Conservation (phyloP, 2,797 vertebrate species). For the Craterocephalus amniculus region DNA sequence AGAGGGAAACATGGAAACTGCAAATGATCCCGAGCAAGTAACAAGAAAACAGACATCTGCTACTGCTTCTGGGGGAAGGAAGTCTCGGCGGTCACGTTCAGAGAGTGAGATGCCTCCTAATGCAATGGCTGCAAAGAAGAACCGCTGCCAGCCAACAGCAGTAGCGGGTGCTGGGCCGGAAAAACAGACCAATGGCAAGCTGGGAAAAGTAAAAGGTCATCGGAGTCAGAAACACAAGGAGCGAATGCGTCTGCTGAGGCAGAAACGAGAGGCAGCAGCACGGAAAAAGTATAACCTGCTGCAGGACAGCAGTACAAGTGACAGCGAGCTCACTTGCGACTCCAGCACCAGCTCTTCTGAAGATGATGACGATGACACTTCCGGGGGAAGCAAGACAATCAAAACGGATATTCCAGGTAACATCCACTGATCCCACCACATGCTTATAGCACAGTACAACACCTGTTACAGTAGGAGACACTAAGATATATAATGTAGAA, state of each 20-base stretch:
- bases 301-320: slow-evolving; percentile 99
- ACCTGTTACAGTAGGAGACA: slow-evolving; percentile 20
- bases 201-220: slow-evolving; percentile 91
- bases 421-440: slow-evolving; percentile 33
- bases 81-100: slow-evolving; percentile 93
- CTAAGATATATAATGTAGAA: slow-evolving; percentile 22
- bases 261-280: slow-evolving; percentile 96
- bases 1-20: slow-evolving; percentile 77
- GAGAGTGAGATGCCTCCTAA: slow-evolving; percentile 91
- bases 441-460: slow-evolving; percentile 19
- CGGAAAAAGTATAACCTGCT: slow-evolving; percentile 97
- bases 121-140: slow-evolving; percentile 97
- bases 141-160: slow-evolving; percentile 83
- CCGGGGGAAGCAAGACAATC: slow-evolving; percentile 97
- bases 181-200: slow-evolving; percentile 91
- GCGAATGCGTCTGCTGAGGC: slow-evolving; percentile 93
- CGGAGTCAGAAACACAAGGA: slow-evolving; percentile 98
- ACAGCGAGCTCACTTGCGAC: slow-evolving; percentile 98
- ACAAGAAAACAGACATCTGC: slow-evolving; percentile 71
- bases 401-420: slow-evolving; percentile 98
- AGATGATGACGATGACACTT: slow-evolving; percentile 91
- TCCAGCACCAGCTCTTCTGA: slow-evolving; percentile 87
- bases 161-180: slow-evolving; percentile 79
- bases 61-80: slow-evolving; percentile 79
- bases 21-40: slow-evolving; percentile 73